phyloP scores from a whole-genome alignment of 2,888 invertebrate species.

The Phortica magna region DNA sequence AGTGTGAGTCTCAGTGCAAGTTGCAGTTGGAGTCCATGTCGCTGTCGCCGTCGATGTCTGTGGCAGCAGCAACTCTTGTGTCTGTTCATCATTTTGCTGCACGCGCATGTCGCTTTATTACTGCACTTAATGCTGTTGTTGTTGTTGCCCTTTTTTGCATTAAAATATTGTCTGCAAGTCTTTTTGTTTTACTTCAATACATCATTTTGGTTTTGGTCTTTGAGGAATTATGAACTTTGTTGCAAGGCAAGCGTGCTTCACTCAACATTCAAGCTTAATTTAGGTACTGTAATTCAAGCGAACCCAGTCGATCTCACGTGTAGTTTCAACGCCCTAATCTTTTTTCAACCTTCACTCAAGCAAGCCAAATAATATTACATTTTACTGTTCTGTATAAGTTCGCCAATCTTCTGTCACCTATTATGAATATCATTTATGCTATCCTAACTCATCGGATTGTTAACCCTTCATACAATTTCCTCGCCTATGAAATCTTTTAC shows the following conservation, averaged over 20 bases:
- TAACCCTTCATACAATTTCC: not conserved
- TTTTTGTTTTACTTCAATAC: constrained; percentile 11
- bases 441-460: not conserved
- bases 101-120: constrained; percentile 44
- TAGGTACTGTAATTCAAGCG: no score
- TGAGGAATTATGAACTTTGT: no score
- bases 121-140: constrained; percentile 47
- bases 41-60: no score
- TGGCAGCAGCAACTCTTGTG: not conserved
- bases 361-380: no score
- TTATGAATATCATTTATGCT: not conserved
- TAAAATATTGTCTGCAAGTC: not conserved
- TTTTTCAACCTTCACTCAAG: no score
- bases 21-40: not conserved
- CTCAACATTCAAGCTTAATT: no score
- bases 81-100: constrained; percentile 16
- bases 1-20: not conserved
- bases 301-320: no score
- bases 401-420: not conserved
- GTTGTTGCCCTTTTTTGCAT: constrained; percentile 30
- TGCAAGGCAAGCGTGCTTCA: no score
- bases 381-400: not conserved
- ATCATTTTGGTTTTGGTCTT: not conserved
- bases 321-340: no score
- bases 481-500: not conserved